Conservation (phyloP, 2,797 vertebrate genomes). For the Chloroceryle amazona region DNA sequence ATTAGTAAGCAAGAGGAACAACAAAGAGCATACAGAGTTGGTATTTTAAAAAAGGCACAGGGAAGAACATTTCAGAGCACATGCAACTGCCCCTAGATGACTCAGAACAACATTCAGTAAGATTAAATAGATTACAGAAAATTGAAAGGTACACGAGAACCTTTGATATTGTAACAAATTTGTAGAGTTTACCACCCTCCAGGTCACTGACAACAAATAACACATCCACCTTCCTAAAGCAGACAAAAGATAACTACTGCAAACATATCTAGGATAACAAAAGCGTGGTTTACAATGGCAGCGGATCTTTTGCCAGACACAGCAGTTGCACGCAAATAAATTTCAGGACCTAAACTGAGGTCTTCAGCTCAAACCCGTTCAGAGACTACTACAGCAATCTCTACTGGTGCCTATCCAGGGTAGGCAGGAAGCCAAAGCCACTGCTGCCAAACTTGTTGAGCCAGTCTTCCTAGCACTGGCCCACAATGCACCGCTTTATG, state of each 20-base stretch:
- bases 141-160: not conserved
- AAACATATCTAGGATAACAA: not conserved
- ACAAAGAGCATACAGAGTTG: not conserved
- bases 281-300: not conserved
- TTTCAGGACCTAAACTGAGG: not conserved
- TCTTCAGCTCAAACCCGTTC: not conserved
- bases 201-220: not conserved
- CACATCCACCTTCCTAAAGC: not conserved
- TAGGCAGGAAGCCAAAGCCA: conserved; percentile 63
- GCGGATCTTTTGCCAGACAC: not conserved
- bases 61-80: not conserved
- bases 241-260: conserved; percentile 12
- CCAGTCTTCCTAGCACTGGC: conserved; percentile 53
- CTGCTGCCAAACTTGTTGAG: conserved; percentile 66
- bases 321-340: not conserved
- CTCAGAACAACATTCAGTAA: not conserved
- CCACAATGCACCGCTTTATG: conserved; percentile 50
- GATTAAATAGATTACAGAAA: not conserved
- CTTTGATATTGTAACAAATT: not conserved
- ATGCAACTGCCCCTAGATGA: not conserved
- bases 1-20: not conserved
- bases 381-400: not conserved
- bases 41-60: not conserved
- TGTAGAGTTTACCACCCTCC: not conserved
- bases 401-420: conserved; percentile 42